Evolutionary conservation across 2,113 vertebrate genomes (phyloP), one percentile per base, ranked within the genome.

Genomic region (Leucosticte australis): DNA sequence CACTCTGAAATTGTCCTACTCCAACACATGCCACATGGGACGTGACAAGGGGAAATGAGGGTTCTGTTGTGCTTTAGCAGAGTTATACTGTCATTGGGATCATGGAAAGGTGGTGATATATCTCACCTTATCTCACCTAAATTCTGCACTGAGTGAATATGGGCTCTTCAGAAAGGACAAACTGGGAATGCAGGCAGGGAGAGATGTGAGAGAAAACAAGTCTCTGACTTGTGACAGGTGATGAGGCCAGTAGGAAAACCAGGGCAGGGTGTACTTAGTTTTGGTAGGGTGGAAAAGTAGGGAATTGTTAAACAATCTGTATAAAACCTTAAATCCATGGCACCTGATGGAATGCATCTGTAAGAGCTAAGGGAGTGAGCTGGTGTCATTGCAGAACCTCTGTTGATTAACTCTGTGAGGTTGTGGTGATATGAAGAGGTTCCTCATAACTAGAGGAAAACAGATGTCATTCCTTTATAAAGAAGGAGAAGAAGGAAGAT

Each of bases 1-100:
- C 2, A 2, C n/a, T 71, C 57, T 60, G 37, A 70, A 65, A 37
- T 2, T 4, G 13, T 39, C 2, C 0, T 24, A 55, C 17, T n/a
- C 12, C 24, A 57, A 35, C 0, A 3, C 6, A 18, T 0, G 1
- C 4, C 2, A 6, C 1, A 0, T n/a, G 10, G 18, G 27, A 8
- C 16, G 33, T 2, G 2, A 55, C 17, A 26, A 56, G 37, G 33
- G 69, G 55, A 19, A 35, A 23, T 18, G 41, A 59, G 16, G 22
- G 6, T 5, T 53, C 17, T 21, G 2, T 13, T 35, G 9, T 22
- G 20, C 5, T 3, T 2, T 13, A 55, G 31, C 14, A 23, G 33
- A 57, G 16, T 41, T 65, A 13, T 1, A 2, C 3, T 30, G 8
- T 18, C 50, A 27, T 5, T 75, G 31, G 33, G 6, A 39, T 42